A percentile compares a stretch with the other conserved stretches of the same genome.
These are phyloP conservation scores for Bellardia bayeri DNA, from an alignment of 2,888 invertebrate species.

Conservation along the genomic window DNA sequence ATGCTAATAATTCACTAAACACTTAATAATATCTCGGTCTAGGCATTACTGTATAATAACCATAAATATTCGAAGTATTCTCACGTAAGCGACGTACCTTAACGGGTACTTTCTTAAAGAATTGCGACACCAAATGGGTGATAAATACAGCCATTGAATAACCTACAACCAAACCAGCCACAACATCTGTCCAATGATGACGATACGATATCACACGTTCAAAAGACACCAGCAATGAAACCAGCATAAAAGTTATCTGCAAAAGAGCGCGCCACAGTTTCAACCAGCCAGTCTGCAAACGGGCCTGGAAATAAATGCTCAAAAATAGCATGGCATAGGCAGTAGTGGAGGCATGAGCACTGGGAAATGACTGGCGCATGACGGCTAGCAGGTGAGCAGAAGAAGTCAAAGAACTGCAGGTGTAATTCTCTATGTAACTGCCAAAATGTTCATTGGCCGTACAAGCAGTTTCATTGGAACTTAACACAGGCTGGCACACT, in stretches of 20 bases:
- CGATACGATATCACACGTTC: slow-evolving; percentile 78
- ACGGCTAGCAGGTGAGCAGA: slow-evolving; percentile 75
- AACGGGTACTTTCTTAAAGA: slow-evolving; percentile 74
- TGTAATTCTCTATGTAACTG: slow-evolving; percentile 75
- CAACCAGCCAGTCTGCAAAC: slow-evolving; percentile 77
- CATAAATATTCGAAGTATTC: slow-evolving; percentile 62
- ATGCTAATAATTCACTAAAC: background rate
- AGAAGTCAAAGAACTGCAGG: slow-evolving; percentile 77
- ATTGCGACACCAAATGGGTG: slow-evolving; percentile 75
- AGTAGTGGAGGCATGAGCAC: slow-evolving; percentile 75
- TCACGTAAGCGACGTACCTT: slow-evolving; percentile 59
- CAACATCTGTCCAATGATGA: slow-evolving; percentile 78
- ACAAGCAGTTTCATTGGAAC: slow-evolving; percentile 68
- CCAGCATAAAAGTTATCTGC: slow-evolving; percentile 74
- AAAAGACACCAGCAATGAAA: slow-evolving; percentile 75
- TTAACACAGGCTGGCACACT: slow-evolving; percentile 77
- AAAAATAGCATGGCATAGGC: slow-evolving; percentile 80
- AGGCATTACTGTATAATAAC: slow-evolving; percentile 65
- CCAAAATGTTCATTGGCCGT: slow-evolving; percentile 44
- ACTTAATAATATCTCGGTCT: slow-evolving; percentile 57
- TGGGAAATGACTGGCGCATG: slow-evolving; percentile 80
- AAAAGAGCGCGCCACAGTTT: slow-evolving; percentile 75
- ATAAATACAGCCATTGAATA: slow-evolving; percentile 74
- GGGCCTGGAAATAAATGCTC: slow-evolving; percentile 78
- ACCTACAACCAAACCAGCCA: slow-evolving; percentile 76